A percentile compares a stretch with the other conserved stretches of the same genome.
Evolutionary conservation across 2,113 vertebrate genomes (phyloP).

Genomic region (Pimephales promelas): DNA sequence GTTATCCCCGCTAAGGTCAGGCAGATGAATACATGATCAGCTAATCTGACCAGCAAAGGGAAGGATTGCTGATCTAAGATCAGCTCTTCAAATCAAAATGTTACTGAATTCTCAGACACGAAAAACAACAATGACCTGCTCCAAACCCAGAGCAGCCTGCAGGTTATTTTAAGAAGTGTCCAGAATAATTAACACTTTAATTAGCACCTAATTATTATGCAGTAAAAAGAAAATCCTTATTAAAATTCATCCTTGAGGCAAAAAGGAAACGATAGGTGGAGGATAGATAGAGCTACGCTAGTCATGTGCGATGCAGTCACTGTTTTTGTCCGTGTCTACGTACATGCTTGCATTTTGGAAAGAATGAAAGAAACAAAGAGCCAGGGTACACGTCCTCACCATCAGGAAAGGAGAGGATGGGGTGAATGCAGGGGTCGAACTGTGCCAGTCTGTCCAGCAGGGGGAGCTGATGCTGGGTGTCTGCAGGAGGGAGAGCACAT

Average conservation of each 20-base stretch:
- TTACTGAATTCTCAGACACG: not conserved
- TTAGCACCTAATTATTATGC: constrained; percentile 3
- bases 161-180: constrained; percentile 46
- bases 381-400: constrained; percentile 70
- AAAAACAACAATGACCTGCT: constrained; percentile 5
- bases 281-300: not conserved
- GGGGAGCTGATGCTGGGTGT: constrained; percentile 80
- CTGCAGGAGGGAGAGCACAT: constrained; percentile 55
- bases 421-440: constrained; percentile 83
- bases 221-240: not conserved
- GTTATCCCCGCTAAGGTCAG: constrained; percentile 34
- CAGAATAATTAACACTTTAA: constrained; percentile 49
- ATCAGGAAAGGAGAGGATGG: constrained; percentile 84
- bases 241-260: not conserved
- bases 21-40: constrained; percentile 1
- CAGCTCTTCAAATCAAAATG: not conserved
- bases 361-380: not conserved
- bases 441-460: constrained; percentile 84
- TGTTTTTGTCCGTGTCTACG: not conserved
- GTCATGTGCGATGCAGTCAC: not conserved
- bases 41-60: not conserved
- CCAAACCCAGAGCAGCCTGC: constrained; percentile 19
- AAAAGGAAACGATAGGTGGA: not conserved
- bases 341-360: not conserved
- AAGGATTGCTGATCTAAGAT: constrained; percentile 6